phyloP scores from a whole-genome alignment of 2,113 vertebrate genomes.

The Pseudonaja textilis region DNA sequence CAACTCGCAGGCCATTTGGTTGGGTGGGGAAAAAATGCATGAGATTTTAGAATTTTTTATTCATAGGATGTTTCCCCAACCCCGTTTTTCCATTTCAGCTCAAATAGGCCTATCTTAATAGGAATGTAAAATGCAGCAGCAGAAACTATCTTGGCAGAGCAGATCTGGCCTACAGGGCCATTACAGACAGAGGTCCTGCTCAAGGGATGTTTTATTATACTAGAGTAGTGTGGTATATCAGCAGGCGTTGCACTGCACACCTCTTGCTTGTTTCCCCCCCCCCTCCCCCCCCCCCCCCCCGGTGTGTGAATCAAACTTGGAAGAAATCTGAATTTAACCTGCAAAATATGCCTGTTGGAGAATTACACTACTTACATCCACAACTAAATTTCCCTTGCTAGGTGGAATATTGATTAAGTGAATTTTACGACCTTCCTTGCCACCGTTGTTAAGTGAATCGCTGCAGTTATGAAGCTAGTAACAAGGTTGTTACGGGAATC shows the following conservation, averaged over 20 bases:
- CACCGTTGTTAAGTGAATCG: not conserved
- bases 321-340: not conserved
- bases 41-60: not conserved
- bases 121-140: not conserved
- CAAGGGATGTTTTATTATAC: not conserved
- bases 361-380: not conserved
- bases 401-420: not conserved
- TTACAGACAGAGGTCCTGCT: not conserved
- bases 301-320: not conserved
- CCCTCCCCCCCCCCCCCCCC: too few species aligned
- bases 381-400: not conserved
- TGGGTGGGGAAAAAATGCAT: not conserved
- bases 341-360: not conserved
- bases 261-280: not conserved
- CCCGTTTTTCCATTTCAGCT: not conserved
- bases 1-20: not conserved
- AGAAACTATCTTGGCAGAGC: not conserved
- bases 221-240: too few species aligned
- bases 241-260: not conserved
- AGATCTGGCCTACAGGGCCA: not conserved
- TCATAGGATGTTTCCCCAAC: too few species aligned
- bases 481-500: not conserved
- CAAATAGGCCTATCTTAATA: not conserved
- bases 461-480: not conserved
- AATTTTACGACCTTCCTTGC: not conserved